Evolutionary conservation across 1,140 invertebrate genomes (phyloP).

Genomic region (Drosophila pandora): DNA sequence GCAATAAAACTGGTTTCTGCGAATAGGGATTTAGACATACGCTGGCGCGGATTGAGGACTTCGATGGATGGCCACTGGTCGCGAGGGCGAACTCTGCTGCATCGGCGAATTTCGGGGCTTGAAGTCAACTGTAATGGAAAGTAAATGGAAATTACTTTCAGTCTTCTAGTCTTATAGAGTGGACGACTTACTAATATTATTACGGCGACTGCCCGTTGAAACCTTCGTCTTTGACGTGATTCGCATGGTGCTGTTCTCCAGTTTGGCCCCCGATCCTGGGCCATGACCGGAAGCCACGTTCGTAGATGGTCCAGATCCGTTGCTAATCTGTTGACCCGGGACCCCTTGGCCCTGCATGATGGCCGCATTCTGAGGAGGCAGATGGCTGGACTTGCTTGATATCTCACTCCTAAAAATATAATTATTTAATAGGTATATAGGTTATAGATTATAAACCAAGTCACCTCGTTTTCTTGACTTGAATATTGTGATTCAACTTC

Average conservation of each 20-base stretch:
- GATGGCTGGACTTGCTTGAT: slow-evolving; percentile 71
- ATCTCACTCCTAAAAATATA: slow-evolving; percentile 67
- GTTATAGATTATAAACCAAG: too few relatives aligned
- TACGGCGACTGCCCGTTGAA: slow-evolving; percentile 80
- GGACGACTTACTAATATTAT: slow-evolving; percentile 73
- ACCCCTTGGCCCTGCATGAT: slow-evolving; percentile 11
- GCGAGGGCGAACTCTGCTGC: slow-evolving; percentile 80
- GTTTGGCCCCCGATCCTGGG: slow-evolving; percentile 58
- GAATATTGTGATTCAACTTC: slow-evolving; percentile 94
- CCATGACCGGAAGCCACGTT: slow-evolving; percentile 41
- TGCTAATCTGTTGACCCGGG: slow-evolving; percentile 12
- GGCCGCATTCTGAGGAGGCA: slow-evolving; percentile 57
- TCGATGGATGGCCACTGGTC: slow-evolving; percentile 66
- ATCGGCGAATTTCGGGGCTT: slow-evolving; percentile 82
- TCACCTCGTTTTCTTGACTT: slow-evolving; percentile 96
- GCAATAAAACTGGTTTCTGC: not conserved
- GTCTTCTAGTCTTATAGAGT: not conserved
- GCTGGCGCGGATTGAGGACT: slow-evolving; percentile 82
- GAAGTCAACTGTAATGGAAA: slow-evolving; percentile 68
- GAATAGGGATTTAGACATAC: slow-evolving; percentile 38
- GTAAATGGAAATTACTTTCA: not conserved
- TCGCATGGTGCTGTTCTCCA: slow-evolving; percentile 82
- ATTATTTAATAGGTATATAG: not conserved
- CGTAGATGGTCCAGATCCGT: slow-evolving; percentile 18
- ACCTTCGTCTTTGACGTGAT: slow-evolving; percentile 82